Base-by-base conservation (phyloP, 2,797 vertebrate species). In the Etheostoma nigrum region DNA sequence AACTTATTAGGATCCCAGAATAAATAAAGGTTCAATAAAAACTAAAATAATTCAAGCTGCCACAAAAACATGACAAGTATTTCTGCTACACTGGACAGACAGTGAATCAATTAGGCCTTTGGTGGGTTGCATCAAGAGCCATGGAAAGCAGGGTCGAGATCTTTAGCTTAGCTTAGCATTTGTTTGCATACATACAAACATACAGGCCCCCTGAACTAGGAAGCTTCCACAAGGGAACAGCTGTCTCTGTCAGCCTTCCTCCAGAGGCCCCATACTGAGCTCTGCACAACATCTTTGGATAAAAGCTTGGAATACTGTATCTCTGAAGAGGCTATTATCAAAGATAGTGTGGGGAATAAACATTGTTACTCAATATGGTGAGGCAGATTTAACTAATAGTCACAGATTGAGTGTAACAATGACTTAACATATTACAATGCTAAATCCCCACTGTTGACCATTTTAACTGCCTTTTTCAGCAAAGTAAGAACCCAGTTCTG, bases 61-160 rank as follows among this genome's bases (percentile, higher is more conserved):
- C 95, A 95, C 75, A 87, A 95, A 95, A 95, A 95, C 82, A 92
- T 94, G 94, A 86, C 93, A 27, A 11, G 75, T 74, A 62, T 80
- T 84, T 87, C 68, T 88, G 66, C 83, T 81, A 72, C 23, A 11
- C 72, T 49, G 67, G 51, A 79, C 85, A 86, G 70, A 82, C 44
- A 47, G 42, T 82, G 85, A 87, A 91, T 91, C 83, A 74, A 88
- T 91, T 88, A 83, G 70, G 30, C 13, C 80, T 78, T 67, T 72
- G 61, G 59, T 57, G n/a, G 67, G 59, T 65, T 60, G 80, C 49
- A 78, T 40, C 51, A 60, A 30, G 72, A 19, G 40, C 70, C 57
- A 70, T 21, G 42, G 59, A 73, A 74, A 76, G 66, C 72, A 55
- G 61, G 55, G 51, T 12, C 2, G 8, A 61, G 16, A 79, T 67